Base-by-base conservation (phyloP, 2,888 invertebrate species). In the Oscheius sp. region DNA sequence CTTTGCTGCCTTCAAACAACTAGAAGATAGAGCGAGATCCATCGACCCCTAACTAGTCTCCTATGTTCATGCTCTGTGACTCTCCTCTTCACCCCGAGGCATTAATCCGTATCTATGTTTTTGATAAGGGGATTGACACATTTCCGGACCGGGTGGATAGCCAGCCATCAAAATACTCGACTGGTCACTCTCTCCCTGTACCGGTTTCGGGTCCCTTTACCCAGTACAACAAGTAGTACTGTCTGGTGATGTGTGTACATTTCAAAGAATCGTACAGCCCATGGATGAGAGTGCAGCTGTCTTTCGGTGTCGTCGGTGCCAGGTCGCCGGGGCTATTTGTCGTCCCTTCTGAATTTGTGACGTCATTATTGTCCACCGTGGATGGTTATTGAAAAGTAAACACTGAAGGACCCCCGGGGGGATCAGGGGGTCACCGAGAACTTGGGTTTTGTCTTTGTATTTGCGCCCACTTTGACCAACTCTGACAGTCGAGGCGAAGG, bases 91-190 rank as follows among this genome's bases (percentile, higher is more conserved):
- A 18, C 61, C 61, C 43, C 18, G 21, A 21, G 61, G 61, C 61
- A 18, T 23, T 56, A 69, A 56, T 56, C 69, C 53, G 56, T 41
- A 43, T 56, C 41, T 55, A 12, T 69, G 69, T 69, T 69, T 69
- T 69, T 69, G 69, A 69, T 55, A 69, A 69, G 55, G 66, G 56
- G 69, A 69, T 69, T 69, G 69, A 69, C 69, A 69, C 69, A 69
- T 56, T 69, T 69, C 45, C 69, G 55, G 56, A 69, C 55, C 56
- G 55, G 69, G 18, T 21, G 21, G 16, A 21, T 49, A 25, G 25
- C 41, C 43, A 16, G 9, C 61, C 18, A 12, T 25, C 7, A n/a
- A 61, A 61, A 61, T 61, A 61, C 45, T n/a, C n/a, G 43, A 43
- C 61, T 25, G 61, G 21, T 23, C 21, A n/a, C 35, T 16, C 25